These are phyloP conservation scores for Anhinga anhinga DNA, from an alignment of 2,113 vertebrate genomes.

Conservation along the genomic window DNA sequence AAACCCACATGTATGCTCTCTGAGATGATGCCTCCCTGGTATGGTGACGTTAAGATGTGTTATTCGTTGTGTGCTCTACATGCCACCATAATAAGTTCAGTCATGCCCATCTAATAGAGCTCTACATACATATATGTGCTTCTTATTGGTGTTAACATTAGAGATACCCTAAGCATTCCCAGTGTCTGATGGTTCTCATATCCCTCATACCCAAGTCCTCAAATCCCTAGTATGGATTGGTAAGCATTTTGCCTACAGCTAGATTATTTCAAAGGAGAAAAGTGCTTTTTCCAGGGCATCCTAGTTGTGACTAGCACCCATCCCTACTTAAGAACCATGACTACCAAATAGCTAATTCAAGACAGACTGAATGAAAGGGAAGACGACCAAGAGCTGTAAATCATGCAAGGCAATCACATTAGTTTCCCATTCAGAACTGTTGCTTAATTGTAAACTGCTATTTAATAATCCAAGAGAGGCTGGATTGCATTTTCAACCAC, in stretches of 20 bases:
- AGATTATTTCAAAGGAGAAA: background rate
- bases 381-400: background rate
- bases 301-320: background rate
- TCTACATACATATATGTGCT: background rate
- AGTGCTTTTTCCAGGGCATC: background rate
- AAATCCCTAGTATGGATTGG: background rate
- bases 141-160: background rate
- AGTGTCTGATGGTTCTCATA: background rate
- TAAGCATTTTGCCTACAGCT: background rate
- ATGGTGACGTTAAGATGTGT: background rate
- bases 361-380: background rate
- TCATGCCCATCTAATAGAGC: background rate
- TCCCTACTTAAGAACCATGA: background rate
- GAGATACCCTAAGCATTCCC: background rate
- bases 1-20: background rate
- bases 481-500: background rate
- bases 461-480: background rate
- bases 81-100: background rate
- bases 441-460: background rate
- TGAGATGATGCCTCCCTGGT: background rate
- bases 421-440: background rate
- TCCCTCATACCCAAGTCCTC: background rate
- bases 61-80: background rate
- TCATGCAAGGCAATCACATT: background rate
- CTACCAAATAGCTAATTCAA: background rate